Evolutionary conservation across 2,888 invertebrate genomes (phyloP), one percentile per base, ranked within the genome.

Genomic region (Sisyra nigra): DNA sequence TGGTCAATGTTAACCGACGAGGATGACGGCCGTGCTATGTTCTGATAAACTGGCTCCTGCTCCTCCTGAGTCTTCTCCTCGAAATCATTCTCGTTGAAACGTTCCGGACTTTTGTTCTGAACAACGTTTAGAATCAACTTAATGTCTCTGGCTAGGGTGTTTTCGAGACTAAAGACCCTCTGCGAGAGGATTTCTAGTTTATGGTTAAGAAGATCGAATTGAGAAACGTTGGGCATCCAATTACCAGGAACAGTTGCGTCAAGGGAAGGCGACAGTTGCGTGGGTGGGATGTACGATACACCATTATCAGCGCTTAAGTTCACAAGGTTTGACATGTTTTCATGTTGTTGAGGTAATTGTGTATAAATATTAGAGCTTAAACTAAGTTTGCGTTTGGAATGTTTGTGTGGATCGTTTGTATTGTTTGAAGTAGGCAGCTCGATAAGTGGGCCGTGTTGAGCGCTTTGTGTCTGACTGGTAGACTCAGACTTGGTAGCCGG

Each of bases 91-190:
- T 24, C 17, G 11, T 38, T 17, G 13, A 13, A 34, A 29, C 32
- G 18, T 37, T 39, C 10, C 36, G 9, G 17, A 7, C 7, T 24
- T 9, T 24, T 14, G 48, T 72, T 66, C 54, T 77, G 75, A 45
- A 82, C 62, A 49, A 80, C 60, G 41, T 69, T 69, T 53, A 86
- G 64, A 48, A 87, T 85, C 48, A 76, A 68, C 50, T 79, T 73
- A 50, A 87, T 76, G 57, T 87, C 85, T 7, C 73, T 66, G 15
- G 79, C 76, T 53, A 87, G 72, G 30, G 78, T 76, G 47, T 71
- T 72, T 58, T 87, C 85, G 53, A 87, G 63, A 40, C 75, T 69
- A 38, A 77, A 74, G 49, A 87, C 72, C 50, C 75, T 74, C 55
- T 73, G 70, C 53, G 74, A 71, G 47, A 84, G 63, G 54, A 77